A percentile compares a stretch with the other conserved stretches of the same genome.
Evolutionary conservation across 1,140 invertebrate genomes (phyloP).

Genomic region (Epicauta chinensis): DNA sequence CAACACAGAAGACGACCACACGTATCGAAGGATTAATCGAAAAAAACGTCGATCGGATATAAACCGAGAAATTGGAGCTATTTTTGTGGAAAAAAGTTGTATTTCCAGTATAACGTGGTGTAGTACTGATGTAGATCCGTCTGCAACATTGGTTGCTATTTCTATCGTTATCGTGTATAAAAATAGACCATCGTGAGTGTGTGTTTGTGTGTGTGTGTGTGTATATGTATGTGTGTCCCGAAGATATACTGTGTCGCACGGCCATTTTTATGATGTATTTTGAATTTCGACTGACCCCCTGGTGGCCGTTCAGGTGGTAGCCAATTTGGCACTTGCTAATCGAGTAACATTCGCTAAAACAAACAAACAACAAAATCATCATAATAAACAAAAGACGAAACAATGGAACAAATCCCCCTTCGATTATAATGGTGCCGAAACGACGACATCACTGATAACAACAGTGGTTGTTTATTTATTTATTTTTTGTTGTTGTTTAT

Average conservation of each 20-base stretch:
- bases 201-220: too few relatives aligned
- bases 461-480: slow-evolving; percentile 17
- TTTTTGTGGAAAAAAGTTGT: slow-evolving; percentile 38
- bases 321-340: not conserved
- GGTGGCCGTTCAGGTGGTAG: slow-evolving; percentile 4
- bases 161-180: slow-evolving; percentile 35
- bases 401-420: not conserved
- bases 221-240: too few relatives aligned
- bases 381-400: not conserved
- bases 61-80: slow-evolving; percentile 35
- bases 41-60: too few relatives aligned
- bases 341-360: not conserved
- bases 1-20: too few relatives aligned
- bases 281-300: not conserved
- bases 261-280: slow-evolving; percentile 36
- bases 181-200: slow-evolving; percentile 37
- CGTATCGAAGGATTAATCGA: too few relatives aligned
- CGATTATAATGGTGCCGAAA: slow-evolving; percentile 11
- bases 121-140: slow-evolving; percentile 37
- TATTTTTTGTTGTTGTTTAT: too few relatives aligned
- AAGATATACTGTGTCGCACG: slow-evolving; percentile 22
- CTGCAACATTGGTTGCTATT: slow-evolving; percentile 31
- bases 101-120: slow-evolving; percentile 26
- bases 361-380: too few relatives aligned
- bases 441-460: slow-evolving; percentile 10